Percentiles rank a stretch among this genome's conserved stretches.
phyloP scores from a whole-genome alignment of 2,113 vertebrate genomes.

The Mugil cephalus region DNA sequence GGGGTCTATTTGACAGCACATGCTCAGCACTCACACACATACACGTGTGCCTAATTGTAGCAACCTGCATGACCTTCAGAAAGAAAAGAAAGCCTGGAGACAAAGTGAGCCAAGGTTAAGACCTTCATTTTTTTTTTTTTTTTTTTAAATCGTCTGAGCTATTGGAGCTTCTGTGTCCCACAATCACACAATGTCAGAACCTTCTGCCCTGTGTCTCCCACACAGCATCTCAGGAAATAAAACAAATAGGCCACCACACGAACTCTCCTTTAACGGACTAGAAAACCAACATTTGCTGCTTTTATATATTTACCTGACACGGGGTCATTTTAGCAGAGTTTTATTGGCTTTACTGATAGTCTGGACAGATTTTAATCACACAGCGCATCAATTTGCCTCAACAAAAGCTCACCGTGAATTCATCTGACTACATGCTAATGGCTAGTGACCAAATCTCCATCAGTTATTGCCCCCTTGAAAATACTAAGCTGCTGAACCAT shows the following conservation, averaged over 20 bases:
- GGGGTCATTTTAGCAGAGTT: too few species aligned
- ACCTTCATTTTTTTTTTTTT: conserved; percentile 43
- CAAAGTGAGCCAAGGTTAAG: conserved; percentile 32
- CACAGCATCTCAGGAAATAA: not conserved
- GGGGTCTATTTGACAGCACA: conserved; percentile 52
- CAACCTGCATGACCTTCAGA: conserved; percentile 51
- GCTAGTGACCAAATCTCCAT: not conserved
- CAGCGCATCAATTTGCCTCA: too few species aligned
- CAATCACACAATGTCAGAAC: conserved; percentile 10
- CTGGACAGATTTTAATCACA: not conserved
- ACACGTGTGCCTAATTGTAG: conserved; percentile 38
- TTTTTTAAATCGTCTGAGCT: conserved; percentile 25
- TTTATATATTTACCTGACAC: too few species aligned
- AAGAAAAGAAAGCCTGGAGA: conserved; percentile 19
- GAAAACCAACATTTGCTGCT: not conserved
- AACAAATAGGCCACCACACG: not conserved
- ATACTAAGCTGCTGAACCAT: not conserved
- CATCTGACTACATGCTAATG: not conserved
- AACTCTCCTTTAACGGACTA: not conserved
- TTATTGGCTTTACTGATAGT: not conserved
- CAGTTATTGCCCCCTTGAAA: not conserved
- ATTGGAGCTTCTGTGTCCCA: conserved; percentile 8
- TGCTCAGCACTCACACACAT: conserved; percentile 12
- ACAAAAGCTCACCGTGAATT: too few species aligned
- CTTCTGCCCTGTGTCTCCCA: conserved; percentile 6